A percentile compares a stretch with the other conserved stretches of the same genome.
Evolutionary conservation across 2,888 invertebrate species (phyloP).

Genomic region (Luffia ferchaultella): DNA sequence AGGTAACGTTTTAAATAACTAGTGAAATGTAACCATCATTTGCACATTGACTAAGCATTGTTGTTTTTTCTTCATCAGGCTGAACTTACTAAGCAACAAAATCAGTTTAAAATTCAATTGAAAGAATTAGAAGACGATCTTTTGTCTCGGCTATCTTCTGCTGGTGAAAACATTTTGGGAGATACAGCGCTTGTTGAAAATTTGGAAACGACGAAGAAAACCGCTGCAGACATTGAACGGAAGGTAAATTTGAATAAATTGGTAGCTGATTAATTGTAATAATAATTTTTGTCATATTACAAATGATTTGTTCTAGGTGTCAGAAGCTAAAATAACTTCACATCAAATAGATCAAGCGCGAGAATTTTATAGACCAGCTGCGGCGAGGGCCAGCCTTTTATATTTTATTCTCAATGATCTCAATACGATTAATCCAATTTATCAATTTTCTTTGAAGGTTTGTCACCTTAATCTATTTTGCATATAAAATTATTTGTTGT

Average conservation of each 20-base stretch:
- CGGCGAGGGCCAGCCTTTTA: conserved; percentile 89
- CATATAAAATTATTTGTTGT: not conserved
- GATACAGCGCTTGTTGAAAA: conserved; percentile 96
- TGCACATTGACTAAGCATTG: conserved; percentile 34
- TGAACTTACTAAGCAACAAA: conserved; percentile 94
- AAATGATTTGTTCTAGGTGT: conserved; percentile 53
- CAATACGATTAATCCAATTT: conserved; percentile 95
- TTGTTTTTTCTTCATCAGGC: no score
- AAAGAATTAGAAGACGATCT: conserved; percentile 94
- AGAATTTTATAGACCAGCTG: conserved; percentile 88
- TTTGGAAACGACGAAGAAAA: conserved; percentile 93
- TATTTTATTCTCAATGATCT: conserved; percentile 96
- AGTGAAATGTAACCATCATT: conserved; percentile 23
- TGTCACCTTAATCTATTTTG: conserved; percentile 4
- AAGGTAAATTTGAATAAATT: conserved; percentile 65
- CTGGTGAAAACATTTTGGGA: conserved; percentile 91
- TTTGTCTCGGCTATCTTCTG: conserved; percentile 87
- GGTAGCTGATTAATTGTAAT: no score
- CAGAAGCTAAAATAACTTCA: conserved; percentile 92
- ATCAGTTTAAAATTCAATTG: conserved; percentile 94
- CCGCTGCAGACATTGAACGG: conserved; percentile 93
- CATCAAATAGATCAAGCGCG: conserved; percentile 92
- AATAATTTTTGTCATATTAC: not conserved
- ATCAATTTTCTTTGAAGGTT: conserved; percentile 96
- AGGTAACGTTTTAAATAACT: no score